Evolutionary conservation across 2,797 vertebrate species (phyloP).

Genomic region (Prunella strophiata): DNA sequence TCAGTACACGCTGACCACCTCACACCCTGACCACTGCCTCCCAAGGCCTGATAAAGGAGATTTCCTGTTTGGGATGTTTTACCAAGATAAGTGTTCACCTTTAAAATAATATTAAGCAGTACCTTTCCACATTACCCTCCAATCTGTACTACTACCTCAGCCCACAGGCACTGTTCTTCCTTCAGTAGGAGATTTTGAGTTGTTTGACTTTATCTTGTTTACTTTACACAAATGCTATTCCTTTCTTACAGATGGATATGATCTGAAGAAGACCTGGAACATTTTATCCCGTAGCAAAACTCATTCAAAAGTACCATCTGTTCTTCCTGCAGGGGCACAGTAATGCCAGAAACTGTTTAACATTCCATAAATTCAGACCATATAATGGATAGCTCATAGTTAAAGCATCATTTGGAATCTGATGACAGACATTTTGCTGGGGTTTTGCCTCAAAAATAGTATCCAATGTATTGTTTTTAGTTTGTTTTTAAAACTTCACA

Average conservation of each 20-base stretch:
- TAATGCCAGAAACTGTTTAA: constrained; percentile 54
- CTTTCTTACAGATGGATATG: constrained; percentile 47
- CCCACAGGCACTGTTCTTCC: background rate
- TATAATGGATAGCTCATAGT: constrained; percentile 26
- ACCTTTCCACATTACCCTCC: background rate
- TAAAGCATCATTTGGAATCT: background rate
- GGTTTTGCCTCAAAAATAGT: constrained; percentile 29
- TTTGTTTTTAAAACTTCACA: background rate
- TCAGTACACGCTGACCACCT: background rate
- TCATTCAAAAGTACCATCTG: constrained; percentile 67
- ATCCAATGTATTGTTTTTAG: background rate
- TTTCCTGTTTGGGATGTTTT: background rate
- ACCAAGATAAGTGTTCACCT: background rate
- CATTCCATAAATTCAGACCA: constrained; percentile 65
- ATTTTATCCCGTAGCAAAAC: constrained; percentile 58
- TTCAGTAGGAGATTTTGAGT: background rate
- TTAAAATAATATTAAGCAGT: background rate
- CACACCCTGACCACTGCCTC: background rate
- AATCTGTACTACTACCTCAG: background rate
- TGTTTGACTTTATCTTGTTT: constrained; percentile 25
- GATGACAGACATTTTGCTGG: constrained; percentile 20
- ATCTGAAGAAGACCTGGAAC: constrained; percentile 59
- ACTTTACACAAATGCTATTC: constrained; percentile 27
- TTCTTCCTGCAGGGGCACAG: constrained; percentile 63
- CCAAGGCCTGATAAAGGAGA: background rate